Conservation (phyloP, 2,113 vertebrate species). For the Petaurus breviceps region DNA sequence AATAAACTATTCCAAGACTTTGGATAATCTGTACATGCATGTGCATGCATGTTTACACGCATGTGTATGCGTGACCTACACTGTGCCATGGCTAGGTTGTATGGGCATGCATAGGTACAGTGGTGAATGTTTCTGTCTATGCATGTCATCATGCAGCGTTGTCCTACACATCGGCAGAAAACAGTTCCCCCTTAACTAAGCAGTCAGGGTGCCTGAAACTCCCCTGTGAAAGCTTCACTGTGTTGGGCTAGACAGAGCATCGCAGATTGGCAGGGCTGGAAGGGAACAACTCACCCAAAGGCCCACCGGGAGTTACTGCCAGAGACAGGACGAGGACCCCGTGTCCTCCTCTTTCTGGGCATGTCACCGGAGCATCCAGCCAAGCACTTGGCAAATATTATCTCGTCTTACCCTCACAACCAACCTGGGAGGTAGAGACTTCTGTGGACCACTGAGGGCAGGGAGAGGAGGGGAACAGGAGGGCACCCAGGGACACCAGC, state of each 20-base stretch:
- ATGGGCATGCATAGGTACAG: background rate
- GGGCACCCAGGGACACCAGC: background rate
- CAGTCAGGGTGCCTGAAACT: background rate
- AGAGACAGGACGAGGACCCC: background rate
- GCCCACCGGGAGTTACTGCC: constrained; percentile 18
- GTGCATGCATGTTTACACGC: background rate
- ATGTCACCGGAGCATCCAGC: constrained; percentile 62
- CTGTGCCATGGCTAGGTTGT: background rate
- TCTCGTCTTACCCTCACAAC: background rate
- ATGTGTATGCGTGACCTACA: too few species aligned
- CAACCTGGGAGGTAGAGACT: background rate
- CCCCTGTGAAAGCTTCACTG: background rate
- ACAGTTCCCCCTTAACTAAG: background rate
- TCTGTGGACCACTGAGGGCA: background rate
- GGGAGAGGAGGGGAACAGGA: background rate
- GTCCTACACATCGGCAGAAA: background rate
- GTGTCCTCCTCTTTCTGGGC: constrained; percentile 55
- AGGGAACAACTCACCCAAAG: background rate
- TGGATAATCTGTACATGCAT: background rate
- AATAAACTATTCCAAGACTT: background rate
- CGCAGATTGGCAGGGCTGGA: background rate
- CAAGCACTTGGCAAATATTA: constrained; percentile 18
- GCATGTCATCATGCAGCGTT: background rate
- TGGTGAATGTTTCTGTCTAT: too few species aligned
- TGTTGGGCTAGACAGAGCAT: background rate